Conservation (phyloP, 2,888 invertebrate genomes). For the Limnephilus rhombicus region DNA sequence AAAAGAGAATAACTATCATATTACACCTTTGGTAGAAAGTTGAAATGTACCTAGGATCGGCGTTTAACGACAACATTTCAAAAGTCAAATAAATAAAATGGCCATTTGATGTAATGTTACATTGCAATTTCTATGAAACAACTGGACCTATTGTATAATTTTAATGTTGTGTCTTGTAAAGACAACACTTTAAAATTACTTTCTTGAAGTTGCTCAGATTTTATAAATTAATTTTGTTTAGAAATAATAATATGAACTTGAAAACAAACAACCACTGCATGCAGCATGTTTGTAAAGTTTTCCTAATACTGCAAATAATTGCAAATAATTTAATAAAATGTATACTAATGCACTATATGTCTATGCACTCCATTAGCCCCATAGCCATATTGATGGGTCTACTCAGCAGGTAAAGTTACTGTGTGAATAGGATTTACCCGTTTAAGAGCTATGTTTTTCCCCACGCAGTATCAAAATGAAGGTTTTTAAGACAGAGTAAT, state of each 20-base stretch:
- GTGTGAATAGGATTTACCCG: conserved; percentile 46
- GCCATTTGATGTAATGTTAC: too few species aligned
- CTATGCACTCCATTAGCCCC: conserved; percentile 91
- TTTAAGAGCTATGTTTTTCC: conserved; percentile 14
- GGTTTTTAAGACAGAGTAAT: not conserved
- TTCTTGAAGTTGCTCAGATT: not conserved
- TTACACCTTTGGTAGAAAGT: too few species aligned
- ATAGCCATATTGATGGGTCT: conserved; percentile 97
- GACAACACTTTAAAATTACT: not conserved
- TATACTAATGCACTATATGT: conserved; percentile 75
- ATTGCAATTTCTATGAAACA: too few species aligned
- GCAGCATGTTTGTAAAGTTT: not conserved
- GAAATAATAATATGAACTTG: not conserved
- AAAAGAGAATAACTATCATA: too few species aligned
- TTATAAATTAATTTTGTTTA: not conserved
- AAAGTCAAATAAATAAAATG: too few species aligned
- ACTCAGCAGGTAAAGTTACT: conserved; percentile 91
- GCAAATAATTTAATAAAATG: conserved; percentile 6
- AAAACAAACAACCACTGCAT: not conserved
- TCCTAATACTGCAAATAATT: not conserved
- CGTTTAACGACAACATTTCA: too few species aligned
- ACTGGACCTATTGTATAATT: too few species aligned
- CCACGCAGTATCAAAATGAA: not conserved
- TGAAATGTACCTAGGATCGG: too few species aligned
- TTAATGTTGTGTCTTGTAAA: too few species aligned